Conservation (phyloP, 2,113 vertebrate genomes). For the Gymnorhina tibicen region DNA sequence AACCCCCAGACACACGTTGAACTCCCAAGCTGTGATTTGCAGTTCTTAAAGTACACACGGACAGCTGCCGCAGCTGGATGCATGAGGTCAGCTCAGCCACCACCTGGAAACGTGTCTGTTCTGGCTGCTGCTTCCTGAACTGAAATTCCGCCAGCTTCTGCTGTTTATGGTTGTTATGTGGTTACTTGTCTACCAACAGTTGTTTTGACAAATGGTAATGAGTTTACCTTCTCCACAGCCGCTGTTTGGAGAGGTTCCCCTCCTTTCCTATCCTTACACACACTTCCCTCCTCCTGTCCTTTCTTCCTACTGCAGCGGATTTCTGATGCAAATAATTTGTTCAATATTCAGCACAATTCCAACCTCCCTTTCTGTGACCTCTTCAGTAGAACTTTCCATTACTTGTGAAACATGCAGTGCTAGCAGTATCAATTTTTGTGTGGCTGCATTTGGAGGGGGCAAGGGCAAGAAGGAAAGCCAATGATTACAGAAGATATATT, state of each 20-base stretch:
- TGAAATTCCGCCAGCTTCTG: conserved; percentile 4
- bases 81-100: not conserved
- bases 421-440: not conserved
- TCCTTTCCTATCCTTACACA: not conserved
- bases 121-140: not conserved
- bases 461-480: not conserved
- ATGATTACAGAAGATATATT: not conserved
- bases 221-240: not conserved
- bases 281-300: not conserved
- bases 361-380: not conserved
- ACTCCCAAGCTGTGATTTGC: not conserved
- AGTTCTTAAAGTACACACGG: not conserved
- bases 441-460: not conserved
- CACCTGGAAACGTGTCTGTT: not conserved
- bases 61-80: not conserved
- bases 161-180: not conserved
- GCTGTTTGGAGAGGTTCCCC: not conserved
- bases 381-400: not conserved
- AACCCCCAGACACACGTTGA: not conserved
- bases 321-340: not conserved
- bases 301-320: not conserved
- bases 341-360: not conserved
- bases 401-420: not conserved
- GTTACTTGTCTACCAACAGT: not conserved
- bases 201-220: not conserved